A percentile compares a stretch with the other conserved stretches of the same genome.
Conservation (phyloP, 2,797 vertebrate species). For the Enteromius thamalakanensis region DNA sequence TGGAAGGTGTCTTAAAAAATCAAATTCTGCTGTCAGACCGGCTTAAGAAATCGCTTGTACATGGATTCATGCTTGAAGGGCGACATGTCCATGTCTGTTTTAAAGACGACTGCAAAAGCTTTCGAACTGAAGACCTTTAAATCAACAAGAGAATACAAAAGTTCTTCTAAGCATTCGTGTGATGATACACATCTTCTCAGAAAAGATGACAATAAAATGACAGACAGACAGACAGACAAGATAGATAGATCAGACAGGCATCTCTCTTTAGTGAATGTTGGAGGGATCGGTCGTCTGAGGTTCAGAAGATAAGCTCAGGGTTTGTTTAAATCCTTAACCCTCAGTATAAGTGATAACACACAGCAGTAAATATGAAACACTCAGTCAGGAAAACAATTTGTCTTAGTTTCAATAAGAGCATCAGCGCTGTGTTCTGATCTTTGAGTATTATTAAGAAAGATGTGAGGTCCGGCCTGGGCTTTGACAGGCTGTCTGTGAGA, state of each 20-base stretch:
- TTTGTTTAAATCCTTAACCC: slow-evolving; percentile 14
- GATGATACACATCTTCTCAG: too few relatives aligned
- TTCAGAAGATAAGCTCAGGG: not conserved
- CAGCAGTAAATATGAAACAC: slow-evolving; percentile 20
- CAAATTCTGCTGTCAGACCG: slow-evolving; percentile 74
- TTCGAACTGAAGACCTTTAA: slow-evolving; percentile 66
- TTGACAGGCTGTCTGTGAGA: slow-evolving; percentile 46
- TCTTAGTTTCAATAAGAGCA: slow-evolving; percentile 22
- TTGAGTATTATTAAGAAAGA: slow-evolving; percentile 49
- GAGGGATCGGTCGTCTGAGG: not conserved
- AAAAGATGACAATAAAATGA: too few relatives aligned
- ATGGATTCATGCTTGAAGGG: slow-evolving; percentile 67
- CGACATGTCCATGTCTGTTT: slow-evolving; percentile 77
- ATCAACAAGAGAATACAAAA: slow-evolving; percentile 51
- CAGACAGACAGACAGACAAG: too few relatives aligned
- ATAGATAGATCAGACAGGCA: not conserved
- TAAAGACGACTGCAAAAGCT: slow-evolving; percentile 54
- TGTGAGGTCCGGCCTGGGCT: slow-evolving; percentile 29
- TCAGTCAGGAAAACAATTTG: not conserved
- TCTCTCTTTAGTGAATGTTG: not conserved
- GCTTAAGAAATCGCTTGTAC: slow-evolving; percentile 75
- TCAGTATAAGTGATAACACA: not conserved
- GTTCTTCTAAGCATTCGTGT: too few relatives aligned
- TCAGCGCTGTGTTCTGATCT: slow-evolving; percentile 23
- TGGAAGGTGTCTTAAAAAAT: slow-evolving; percentile 71